Evolutionary conservation across 2,797 vertebrate species (phyloP).

Genomic region (Sebastes ruberrimus): DNA sequence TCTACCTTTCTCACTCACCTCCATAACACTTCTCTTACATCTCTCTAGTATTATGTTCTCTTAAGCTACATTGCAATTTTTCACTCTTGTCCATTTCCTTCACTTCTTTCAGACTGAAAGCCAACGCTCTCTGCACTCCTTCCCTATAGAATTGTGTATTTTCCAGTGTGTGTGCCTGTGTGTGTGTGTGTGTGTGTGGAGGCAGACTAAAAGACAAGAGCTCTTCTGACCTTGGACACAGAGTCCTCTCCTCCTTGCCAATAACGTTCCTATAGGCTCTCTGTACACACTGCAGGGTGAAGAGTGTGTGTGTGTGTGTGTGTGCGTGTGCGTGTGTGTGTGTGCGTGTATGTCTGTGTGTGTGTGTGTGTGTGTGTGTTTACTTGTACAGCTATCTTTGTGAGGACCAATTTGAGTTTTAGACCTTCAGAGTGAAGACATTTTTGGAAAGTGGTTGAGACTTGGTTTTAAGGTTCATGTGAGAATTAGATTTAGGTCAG

Average conservation of each 20-base stretch:
- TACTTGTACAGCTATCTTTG: no score
- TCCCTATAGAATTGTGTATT: constrained; percentile 8
- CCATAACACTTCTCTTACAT: background rate
- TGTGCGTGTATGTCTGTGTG: background rate
- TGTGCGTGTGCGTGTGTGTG: background rate
- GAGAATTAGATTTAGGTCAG: no score
- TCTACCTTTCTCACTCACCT: constrained; percentile 29
- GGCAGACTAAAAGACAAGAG: constrained; percentile 1
- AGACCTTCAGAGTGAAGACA: no score
- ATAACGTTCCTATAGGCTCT: constrained; percentile 14
- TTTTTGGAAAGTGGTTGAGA: no score
- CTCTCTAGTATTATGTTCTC: constrained; percentile 10
- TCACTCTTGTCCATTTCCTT: constrained; percentile 7
- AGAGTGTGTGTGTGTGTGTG: background rate
- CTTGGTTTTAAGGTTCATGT: no score
- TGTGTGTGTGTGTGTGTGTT: background rate
- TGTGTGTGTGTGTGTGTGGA: background rate
- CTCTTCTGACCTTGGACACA: constrained; percentile 42
- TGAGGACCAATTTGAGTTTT: no score
- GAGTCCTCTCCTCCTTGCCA: constrained; percentile 1
- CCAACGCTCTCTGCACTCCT: constrained; percentile 2
- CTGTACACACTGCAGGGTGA: background rate
- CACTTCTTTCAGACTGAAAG: constrained; percentile 3
- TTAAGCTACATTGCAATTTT: constrained; percentile 29
- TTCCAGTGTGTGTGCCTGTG: background rate